Conservation (phyloP, 2,888 invertebrate genomes). For the Nymphalis urticae region DNA sequence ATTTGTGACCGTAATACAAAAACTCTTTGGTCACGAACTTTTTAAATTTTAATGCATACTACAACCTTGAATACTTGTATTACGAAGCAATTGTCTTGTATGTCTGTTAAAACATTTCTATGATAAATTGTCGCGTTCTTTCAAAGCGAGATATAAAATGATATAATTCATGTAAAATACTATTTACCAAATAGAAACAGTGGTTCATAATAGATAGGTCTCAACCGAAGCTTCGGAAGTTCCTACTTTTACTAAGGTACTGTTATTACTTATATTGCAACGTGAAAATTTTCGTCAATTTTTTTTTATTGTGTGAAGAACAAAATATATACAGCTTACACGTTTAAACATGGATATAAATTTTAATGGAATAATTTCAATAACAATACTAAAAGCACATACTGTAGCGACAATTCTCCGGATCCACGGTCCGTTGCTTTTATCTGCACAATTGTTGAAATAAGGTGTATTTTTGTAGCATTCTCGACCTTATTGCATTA, state of each 20-base stretch:
- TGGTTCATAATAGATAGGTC: too few species aligned
- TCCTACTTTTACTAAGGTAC: too few species aligned
- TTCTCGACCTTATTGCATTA: slow-evolving; percentile 13
- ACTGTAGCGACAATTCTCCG: slow-evolving; percentile 45
- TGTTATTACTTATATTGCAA: too few species aligned
- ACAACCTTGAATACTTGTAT: slow-evolving; percentile 53
- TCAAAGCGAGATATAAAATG: slow-evolving; percentile 4
- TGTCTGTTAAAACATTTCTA: slow-evolving; percentile 16
- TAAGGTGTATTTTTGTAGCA: neutral
- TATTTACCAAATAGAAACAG: too few species aligned
- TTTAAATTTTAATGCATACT: slow-evolving; percentile 51
- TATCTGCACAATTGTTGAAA: slow-evolving; percentile 32
- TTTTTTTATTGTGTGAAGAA: neutral
- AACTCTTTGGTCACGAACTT: slow-evolving; percentile 61
- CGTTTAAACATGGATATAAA: slow-evolving; percentile 1
- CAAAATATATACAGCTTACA: neutral
- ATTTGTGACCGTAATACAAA: slow-evolving; percentile 53
- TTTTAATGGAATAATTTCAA: slow-evolving; percentile 21
- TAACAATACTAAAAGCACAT: slow-evolving; percentile 13
- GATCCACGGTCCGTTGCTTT: slow-evolving; percentile 48
- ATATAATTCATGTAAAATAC: neutral
- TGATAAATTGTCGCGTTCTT: slow-evolving; percentile 19
- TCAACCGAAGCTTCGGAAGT: too few species aligned
- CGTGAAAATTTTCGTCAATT: neutral
- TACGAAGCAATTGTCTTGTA: slow-evolving; percentile 27